These are phyloP conservation scores for Zaprionus camerounensis DNA, from an alignment of 1,140 invertebrate genomes.

Conservation along the genomic window DNA sequence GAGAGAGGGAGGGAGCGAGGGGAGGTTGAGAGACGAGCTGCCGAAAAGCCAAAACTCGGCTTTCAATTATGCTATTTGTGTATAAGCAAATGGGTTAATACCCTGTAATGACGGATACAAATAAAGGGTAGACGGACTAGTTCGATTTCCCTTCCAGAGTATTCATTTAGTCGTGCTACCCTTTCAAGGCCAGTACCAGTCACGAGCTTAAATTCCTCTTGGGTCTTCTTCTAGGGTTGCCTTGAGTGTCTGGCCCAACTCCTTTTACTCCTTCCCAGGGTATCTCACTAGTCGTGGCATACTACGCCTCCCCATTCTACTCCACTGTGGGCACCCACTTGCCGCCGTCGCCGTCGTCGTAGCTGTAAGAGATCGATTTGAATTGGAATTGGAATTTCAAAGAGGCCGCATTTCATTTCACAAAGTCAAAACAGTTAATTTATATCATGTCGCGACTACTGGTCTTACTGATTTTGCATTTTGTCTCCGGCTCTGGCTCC, in stretches of 20 bases:
- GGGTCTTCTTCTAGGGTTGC: neutral
- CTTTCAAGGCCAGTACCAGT: no score
- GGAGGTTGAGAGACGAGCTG: neutral
- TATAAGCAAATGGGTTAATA: constrained; percentile 8
- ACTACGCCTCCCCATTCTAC: neutral
- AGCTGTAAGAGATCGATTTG: constrained; percentile 71
- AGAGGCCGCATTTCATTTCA: constrained; percentile 82
- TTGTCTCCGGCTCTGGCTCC: constrained; percentile 41
- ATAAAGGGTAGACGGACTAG: no score
- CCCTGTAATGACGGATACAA: neutral
- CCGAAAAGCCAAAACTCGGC: constrained; percentile 38
- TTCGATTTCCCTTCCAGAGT: neutral
- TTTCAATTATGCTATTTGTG: constrained; percentile 65
- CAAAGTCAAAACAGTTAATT: constrained; percentile 84
- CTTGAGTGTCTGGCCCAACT: constrained; percentile 3
- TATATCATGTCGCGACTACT: constrained; percentile 84
- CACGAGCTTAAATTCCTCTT: neutral
- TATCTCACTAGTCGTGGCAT: neutral
- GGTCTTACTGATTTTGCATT: constrained; percentile 84
- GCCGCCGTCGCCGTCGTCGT: constrained; percentile 13
- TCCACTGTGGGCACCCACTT: constrained; percentile 29
- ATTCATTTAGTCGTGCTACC: neutral
- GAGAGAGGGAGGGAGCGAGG: neutral
- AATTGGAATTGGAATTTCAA: constrained; percentile 74
- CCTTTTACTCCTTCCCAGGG: neutral